phyloP scores from a whole-genome alignment of 2,797 vertebrate genomes.

The Pangasius djambal region DNA sequence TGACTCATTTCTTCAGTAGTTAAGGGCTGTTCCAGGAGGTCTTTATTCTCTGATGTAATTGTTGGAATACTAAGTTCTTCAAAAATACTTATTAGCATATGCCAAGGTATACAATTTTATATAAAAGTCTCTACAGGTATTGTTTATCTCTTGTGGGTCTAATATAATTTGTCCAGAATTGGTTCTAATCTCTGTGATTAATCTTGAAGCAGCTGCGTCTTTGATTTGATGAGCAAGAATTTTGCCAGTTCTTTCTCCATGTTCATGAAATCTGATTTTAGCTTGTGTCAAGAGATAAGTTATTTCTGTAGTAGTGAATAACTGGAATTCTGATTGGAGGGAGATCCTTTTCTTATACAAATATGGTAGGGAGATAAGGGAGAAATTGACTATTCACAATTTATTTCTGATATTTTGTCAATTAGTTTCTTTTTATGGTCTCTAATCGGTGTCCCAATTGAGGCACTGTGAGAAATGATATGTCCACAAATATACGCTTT shows the following conservation, averaged over 20 bases:
- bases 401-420: neutral
- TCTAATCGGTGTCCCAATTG: neutral
- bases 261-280: neutral
- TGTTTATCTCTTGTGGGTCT: neutral
- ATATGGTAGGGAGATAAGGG: no score
- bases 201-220: neutral
- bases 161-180: neutral
- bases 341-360: neutral
- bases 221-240: neutral
- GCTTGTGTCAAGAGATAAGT: neutral
- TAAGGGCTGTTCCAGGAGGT: no score
- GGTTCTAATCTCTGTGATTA: neutral
- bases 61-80: neutral
- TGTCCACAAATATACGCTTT: neutral
- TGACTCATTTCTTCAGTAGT: no score
- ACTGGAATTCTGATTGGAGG: neutral
- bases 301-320: neutral
- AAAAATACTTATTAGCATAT: neutral
- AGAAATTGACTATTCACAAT: no score
- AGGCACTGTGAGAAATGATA: neutral
- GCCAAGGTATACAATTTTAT: neutral
- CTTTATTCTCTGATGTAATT: no score
- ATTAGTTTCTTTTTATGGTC: neutral
- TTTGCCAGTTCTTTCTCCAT: neutral
- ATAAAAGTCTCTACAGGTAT: neutral